These are phyloP conservation scores for Bombus confusus DNA, from an alignment of 1,140 invertebrate species.

Conservation along the genomic window DNA sequence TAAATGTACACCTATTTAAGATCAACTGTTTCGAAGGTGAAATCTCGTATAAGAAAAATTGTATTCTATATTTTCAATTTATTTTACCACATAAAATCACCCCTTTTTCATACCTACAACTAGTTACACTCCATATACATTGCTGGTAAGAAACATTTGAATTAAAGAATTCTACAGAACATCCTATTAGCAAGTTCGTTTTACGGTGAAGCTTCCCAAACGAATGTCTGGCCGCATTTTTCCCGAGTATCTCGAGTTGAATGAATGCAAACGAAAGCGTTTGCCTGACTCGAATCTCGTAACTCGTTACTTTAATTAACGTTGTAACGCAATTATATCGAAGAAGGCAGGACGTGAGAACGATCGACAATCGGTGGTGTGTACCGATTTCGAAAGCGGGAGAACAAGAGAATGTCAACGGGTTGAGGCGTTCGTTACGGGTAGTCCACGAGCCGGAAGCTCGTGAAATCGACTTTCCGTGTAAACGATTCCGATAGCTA, in stretches of 20 bases:
- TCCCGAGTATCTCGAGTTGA: background rate
- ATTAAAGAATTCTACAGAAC: background rate
- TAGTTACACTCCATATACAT: too few species aligned
- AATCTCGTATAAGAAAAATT: too few species aligned
- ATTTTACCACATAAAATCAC: too few species aligned
- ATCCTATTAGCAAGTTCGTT: background rate
- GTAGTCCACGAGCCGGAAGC: slow-evolving; percentile 20
- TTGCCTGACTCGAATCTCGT: slow-evolving; percentile 9
- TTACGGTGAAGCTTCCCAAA: background rate
- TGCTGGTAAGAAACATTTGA: too few species aligned
- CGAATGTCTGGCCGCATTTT: background rate
- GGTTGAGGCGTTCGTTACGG: background rate
- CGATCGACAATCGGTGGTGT: slow-evolving; percentile 29
- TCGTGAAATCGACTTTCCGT: slow-evolving; percentile 53
- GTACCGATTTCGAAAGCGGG: slow-evolving; percentile 36
- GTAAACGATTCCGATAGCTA: slow-evolving; percentile 37
- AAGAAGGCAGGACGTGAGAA: slow-evolving; percentile 25
- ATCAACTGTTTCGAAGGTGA: too few species aligned
- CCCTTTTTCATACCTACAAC: too few species aligned
- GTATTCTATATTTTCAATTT: too few species aligned
- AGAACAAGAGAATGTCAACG: slow-evolving; percentile 29
- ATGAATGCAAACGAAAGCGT: slow-evolving; percentile 42
- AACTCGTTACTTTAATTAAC: slow-evolving; percentile 46
- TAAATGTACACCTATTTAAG: too few species aligned
- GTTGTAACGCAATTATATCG: slow-evolving; percentile 27